Conservation (phyloP, 2,888 invertebrate species). For the Spicauda simplicius region DNA sequence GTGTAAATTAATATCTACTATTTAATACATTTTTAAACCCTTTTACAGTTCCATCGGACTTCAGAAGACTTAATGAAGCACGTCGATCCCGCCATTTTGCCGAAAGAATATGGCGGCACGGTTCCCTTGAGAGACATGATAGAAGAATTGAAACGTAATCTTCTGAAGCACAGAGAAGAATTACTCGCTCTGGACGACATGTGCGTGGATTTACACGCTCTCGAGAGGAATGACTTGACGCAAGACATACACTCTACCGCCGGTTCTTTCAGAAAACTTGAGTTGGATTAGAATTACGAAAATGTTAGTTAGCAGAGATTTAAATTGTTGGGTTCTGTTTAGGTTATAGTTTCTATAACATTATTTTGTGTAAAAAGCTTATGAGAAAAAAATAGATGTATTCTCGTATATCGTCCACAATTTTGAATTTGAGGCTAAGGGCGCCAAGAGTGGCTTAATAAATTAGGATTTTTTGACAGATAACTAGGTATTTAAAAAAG, state of each 20-base stretch:
- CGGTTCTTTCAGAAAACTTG: slow-evolving; percentile 93
- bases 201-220: slow-evolving; percentile 88
- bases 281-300: slow-evolving; percentile 87
- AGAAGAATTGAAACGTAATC: slow-evolving; percentile 87
- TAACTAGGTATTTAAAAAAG: too few species aligned
- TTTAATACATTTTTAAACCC: slow-evolving; percentile 13
- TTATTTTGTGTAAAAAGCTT: too few species aligned
- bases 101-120: slow-evolving; percentile 95
- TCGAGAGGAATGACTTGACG: slow-evolving; percentile 85
- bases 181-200: slow-evolving; percentile 90
- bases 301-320: background rate
- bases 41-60: slow-evolving; percentile 88
- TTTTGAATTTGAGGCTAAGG: too few species aligned
- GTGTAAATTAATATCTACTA: too few species aligned
- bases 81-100: slow-evolving; percentile 90
- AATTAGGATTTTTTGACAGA: too few species aligned
- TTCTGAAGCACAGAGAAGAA: slow-evolving; percentile 86
- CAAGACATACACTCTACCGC: slow-evolving; percentile 91
- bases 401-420: too few species aligned
- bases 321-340: background rate
- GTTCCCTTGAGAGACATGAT: slow-evolving; percentile 93
- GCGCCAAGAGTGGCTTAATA: too few species aligned
- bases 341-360: background rate
- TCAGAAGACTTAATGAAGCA: slow-evolving; percentile 89
- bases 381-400: too few species aligned